These are phyloP conservation scores for Eristalis intricaria DNA, from an alignment of 2,888 invertebrate species.

Conservation along the genomic window DNA sequence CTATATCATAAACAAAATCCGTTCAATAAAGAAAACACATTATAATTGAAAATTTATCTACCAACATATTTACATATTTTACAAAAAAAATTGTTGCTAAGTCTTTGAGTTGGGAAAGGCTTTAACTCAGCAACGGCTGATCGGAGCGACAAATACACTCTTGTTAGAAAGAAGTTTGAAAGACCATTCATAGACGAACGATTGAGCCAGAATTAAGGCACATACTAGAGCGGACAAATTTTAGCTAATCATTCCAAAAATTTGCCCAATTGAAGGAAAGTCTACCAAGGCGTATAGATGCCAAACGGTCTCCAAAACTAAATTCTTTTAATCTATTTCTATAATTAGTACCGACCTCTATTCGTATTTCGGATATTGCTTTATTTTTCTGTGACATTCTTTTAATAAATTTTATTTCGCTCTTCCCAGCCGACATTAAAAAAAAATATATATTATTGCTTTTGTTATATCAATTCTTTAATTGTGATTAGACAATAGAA, in stretches of 20 bases:
- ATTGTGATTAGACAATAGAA: background rate
- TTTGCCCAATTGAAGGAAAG: conserved; percentile 2
- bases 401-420: background rate
- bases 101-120: too few relatives aligned
- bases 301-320: background rate
- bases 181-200: background rate
- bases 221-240: conserved; percentile 28
- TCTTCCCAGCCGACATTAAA: background rate
- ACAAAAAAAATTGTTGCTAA: too few relatives aligned
- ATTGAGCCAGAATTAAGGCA: conserved; percentile 52
- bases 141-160: too few relatives aligned
- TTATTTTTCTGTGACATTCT: conserved; percentile 35
- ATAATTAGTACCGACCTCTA: background rate
- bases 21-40: too few relatives aligned
- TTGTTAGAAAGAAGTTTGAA: too few relatives aligned
- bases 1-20: too few relatives aligned
- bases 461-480: background rate
- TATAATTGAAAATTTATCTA: too few relatives aligned
- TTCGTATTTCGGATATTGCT: background rate
- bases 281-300: background rate
- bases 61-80: too few relatives aligned
- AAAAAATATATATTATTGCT: conserved; percentile 20
- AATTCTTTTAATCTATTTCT: background rate
- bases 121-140: too few relatives aligned
- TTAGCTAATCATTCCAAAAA: conserved; percentile 11